A percentile compares a stretch with the other conserved stretches of the same genome.
Evolutionary conservation across 2,888 invertebrate genomes (phyloP).

Genomic region (Priocnemis perturbator): DNA sequence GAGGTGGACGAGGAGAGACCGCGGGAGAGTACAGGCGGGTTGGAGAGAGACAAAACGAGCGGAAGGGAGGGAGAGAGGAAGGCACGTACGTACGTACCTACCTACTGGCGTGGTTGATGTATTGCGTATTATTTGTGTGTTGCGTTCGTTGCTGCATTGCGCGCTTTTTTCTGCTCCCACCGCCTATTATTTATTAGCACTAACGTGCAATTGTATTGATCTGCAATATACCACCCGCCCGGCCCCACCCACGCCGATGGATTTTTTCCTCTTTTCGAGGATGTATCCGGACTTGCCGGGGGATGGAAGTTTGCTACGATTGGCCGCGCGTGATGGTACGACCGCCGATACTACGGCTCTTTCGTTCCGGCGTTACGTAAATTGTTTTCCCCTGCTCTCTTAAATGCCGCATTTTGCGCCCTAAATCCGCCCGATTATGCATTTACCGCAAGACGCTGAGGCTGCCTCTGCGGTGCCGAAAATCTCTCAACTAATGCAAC

Average conservation of each 20-base stretch:
- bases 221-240: conserved; percentile 74
- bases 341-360: conserved; percentile 64
- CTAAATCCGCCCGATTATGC: too few relatives aligned
- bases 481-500: too few relatives aligned
- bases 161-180: conserved; percentile 75
- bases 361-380: conserved; percentile 59
- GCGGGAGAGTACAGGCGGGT: conserved; percentile 48
- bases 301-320: conserved; percentile 72
- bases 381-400: conserved; percentile 44
- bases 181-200: conserved; percentile 76
- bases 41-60: conserved; percentile 49
- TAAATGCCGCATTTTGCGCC: conserved; percentile 21
- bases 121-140: conserved; percentile 75
- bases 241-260: conserved; percentile 69
- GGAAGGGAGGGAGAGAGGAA: conserved; percentile 48
- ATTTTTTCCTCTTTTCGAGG: conserved; percentile 73
- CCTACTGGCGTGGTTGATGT: conserved; percentile 70
- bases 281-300: conserved; percentile 74
- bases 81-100: conserved; percentile 59
- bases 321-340: conserved; percentile 70
- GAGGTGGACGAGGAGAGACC: conserved; percentile 45
- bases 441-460: too few relatives aligned
- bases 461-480: too few relatives aligned
- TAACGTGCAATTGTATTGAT: conserved; percentile 76
- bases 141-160: conserved; percentile 75